Evolutionary conservation across 2,113 vertebrate species (phyloP).

Genomic region (Paradisaea rubra): DNA sequence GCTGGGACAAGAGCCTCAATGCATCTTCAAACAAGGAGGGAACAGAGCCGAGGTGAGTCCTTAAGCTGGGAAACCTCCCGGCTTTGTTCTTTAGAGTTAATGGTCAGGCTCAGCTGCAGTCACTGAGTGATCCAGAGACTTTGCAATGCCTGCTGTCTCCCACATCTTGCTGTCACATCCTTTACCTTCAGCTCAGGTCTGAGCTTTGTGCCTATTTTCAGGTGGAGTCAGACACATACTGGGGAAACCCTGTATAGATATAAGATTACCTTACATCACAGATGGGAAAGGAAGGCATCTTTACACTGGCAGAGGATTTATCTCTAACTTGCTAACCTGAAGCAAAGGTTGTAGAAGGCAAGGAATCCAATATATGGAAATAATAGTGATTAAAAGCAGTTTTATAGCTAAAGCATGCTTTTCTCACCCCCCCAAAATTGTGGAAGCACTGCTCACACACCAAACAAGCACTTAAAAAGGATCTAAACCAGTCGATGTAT

Average conservation of each 20-base stretch:
- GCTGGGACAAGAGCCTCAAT: not conserved
- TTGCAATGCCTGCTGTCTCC: not conserved
- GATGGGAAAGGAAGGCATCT: not conserved
- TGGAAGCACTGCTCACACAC: not conserved
- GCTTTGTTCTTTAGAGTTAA: not conserved
- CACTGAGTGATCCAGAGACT: not conserved
- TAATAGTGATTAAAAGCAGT: not conserved
- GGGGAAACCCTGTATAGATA: not conserved
- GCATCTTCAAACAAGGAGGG: not conserved
- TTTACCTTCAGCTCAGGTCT: not conserved
- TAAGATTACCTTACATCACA: not conserved
- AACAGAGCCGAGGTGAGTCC: not conserved
- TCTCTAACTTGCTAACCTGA: not conserved
- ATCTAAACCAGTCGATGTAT: not conserved
- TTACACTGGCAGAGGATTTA: not conserved
- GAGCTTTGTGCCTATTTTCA: not conserved
- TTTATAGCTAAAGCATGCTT: not conserved
- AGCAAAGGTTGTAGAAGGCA: not conserved
- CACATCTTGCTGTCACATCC: not conserved
- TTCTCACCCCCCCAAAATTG: not conserved
- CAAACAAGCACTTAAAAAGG: accelerated
- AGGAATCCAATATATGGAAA: not conserved
- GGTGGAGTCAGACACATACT: not conserved
- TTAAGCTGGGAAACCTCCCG: not conserved
- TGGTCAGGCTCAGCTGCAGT: not conserved